These are phyloP conservation scores for Dendropsophus ebraccatus DNA, from an alignment of 2,113 vertebrate species.

Conservation along the genomic window DNA sequence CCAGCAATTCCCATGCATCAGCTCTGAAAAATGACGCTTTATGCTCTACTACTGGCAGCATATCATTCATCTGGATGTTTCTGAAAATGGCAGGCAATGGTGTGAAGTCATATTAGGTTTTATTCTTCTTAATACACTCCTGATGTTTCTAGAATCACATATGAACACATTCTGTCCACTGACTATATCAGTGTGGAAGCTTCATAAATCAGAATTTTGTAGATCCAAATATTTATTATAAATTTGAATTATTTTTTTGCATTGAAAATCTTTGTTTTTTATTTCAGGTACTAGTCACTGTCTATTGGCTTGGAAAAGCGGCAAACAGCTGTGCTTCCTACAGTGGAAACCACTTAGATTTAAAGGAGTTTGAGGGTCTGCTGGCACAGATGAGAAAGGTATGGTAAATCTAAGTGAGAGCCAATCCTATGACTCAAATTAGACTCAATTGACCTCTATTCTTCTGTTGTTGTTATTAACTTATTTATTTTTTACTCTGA, in stretches of 20 bases:
- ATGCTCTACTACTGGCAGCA: constrained; percentile 44
- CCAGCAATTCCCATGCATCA: constrained; percentile 14
- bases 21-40: neutral
- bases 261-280: constrained; percentile 13
- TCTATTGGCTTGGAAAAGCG: constrained; percentile 96
- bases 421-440: neutral
- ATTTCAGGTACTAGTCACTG: constrained; percentile 91
- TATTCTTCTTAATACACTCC: constrained; percentile 58
- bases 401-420: constrained; percentile 47
- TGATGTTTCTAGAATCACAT: constrained; percentile 32
- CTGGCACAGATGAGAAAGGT: constrained; percentile 97
- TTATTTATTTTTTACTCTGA: neutral
- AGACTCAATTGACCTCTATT: neutral
- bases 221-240: neutral
- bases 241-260: neutral
- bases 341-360: constrained; percentile 89
- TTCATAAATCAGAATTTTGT: constrained; percentile 25
- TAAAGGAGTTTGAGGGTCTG: constrained; percentile 93
- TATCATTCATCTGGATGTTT: constrained; percentile 40
- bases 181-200: neutral
- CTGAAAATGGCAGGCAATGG: constrained; percentile 40
- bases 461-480: neutral
- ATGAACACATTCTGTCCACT: neutral
- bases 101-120: constrained; percentile 52
- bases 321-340: constrained; percentile 88